These are phyloP conservation scores for Chrysolina oricalcia DNA, from an alignment of 2,888 invertebrate species.

Conservation along the genomic window DNA sequence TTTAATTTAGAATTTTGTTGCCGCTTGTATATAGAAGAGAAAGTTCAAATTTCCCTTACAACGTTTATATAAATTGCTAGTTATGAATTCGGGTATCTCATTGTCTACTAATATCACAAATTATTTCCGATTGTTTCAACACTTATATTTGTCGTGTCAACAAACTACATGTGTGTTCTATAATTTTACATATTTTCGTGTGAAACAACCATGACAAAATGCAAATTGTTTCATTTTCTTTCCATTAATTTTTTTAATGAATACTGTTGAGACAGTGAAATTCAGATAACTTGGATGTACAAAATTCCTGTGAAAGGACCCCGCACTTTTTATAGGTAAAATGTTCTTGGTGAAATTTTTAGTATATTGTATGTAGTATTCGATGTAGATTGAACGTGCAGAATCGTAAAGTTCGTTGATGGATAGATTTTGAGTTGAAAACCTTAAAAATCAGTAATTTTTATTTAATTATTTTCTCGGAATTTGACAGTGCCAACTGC, in stretches of 20 bases:
- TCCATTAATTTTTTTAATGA: not conserved
- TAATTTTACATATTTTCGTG: not conserved
- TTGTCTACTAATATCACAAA: slow-evolving; percentile 2
- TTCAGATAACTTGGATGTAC: not conserved
- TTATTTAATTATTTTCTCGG: too few species aligned
- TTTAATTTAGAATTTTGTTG: not conserved
- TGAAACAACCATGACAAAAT: slow-evolving; percentile 10
- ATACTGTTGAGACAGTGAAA: not conserved
- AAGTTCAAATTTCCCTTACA: not conserved
- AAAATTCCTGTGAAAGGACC: too few species aligned
- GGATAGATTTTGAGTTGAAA: too few species aligned
- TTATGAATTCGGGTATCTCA: not conserved
- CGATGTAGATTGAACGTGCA: too few species aligned
- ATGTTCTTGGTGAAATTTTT: too few species aligned
- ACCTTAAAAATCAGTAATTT: too few species aligned
- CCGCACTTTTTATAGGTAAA: too few species aligned
- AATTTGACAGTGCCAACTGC: too few species aligned
- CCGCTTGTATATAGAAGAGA: not conserved
- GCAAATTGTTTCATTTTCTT: slow-evolving; percentile 2
- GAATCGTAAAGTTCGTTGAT: too few species aligned
- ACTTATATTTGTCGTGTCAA: slow-evolving; percentile 1
- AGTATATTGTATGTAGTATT: too few species aligned
- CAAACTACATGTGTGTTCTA: not conserved
- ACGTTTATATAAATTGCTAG: not conserved
- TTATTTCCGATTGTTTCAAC: not conserved